Evolutionary conservation across 1,140 invertebrate species (phyloP), one percentile per base, ranked within the genome.

Genomic region (Zaprionus taronus): DNA sequence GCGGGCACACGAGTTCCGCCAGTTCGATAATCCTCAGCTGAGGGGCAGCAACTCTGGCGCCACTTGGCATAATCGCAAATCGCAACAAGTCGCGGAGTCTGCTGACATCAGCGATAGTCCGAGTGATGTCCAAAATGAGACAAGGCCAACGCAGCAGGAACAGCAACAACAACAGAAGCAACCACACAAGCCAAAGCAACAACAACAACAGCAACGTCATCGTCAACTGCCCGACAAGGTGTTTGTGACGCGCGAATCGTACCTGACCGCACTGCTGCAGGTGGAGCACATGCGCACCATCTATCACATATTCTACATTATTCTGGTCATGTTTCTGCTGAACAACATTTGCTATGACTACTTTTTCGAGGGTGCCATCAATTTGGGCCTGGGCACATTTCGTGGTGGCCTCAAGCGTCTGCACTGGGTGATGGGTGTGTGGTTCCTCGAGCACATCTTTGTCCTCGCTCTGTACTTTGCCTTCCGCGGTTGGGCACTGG

Each of bases 271-370:
- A 34, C 93, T 98, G 31, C 95, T 97, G 79, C 94, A 97, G 90
- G 95, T 96, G 65, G 95, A 95, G 66, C 97, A 98, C 92, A 96
- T 98, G 71, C 94, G 94, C 83, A 96, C 97, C 0, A 96, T 98
- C 65, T 97, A 97, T 91, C 96, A 98, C 93, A 96, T 98, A 60
- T 97, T 97, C 93, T 94, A 96, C n/a, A 95, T 96, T 49, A 96
- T 96, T 76, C 93, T 98, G 24, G 94, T 97, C 51, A 94, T 97
- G 53, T 94, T 97, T 65, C 94, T 96, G 55, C 91, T 97, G 31
- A 96, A 97, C 80, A 96, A 96, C 1, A 93, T 96, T 14, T 93
- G 95, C 11, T 95, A 95, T 77, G 97, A 98, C 90, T 94, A 96
- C 69, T 93, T 97, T 24, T 94, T 96, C 75, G 94, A 94, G 68